Conservation (phyloP, 2,888 invertebrate species). For the Cryptosula pallasiana region DNA sequence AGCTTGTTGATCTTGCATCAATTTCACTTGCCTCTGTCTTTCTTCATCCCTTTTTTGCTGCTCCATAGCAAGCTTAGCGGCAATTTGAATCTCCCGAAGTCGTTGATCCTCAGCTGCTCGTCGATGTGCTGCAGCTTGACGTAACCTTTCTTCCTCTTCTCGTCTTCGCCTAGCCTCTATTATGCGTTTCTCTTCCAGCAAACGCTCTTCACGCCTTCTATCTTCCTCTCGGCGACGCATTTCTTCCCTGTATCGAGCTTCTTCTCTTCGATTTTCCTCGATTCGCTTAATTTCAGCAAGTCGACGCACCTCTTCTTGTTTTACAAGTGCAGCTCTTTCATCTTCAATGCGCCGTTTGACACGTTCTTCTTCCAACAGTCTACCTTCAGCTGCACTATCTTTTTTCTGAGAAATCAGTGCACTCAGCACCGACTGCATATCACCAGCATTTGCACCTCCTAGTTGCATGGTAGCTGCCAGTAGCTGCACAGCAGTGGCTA, state of each 20-base stretch:
- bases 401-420: background rate
- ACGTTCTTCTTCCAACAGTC: background rate
- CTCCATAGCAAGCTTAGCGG: constrained; percentile 22
- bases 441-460: background rate
- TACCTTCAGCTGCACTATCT: background rate
- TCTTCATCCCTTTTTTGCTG: constrained; percentile 13
- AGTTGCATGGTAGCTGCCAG: constrained; percentile 4
- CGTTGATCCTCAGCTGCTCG: background rate
- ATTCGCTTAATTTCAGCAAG: background rate
- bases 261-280: background rate
- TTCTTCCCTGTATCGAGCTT: background rate
- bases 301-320: constrained; percentile 7
- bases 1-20: constrained; percentile 5
- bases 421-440: background rate
- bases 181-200: background rate
- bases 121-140: background rate
- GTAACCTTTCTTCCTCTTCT: background rate
- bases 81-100: background rate
- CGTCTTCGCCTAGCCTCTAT: background rate
- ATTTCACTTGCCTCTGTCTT: background rate
- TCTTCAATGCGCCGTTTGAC: background rate
- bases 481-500: constrained; percentile 10
- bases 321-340: background rate
- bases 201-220: background rate
- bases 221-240: background rate